Evolutionary conservation across 1,140 invertebrate genomes (phyloP).

Genomic region (Lepidurus couesii): DNA sequence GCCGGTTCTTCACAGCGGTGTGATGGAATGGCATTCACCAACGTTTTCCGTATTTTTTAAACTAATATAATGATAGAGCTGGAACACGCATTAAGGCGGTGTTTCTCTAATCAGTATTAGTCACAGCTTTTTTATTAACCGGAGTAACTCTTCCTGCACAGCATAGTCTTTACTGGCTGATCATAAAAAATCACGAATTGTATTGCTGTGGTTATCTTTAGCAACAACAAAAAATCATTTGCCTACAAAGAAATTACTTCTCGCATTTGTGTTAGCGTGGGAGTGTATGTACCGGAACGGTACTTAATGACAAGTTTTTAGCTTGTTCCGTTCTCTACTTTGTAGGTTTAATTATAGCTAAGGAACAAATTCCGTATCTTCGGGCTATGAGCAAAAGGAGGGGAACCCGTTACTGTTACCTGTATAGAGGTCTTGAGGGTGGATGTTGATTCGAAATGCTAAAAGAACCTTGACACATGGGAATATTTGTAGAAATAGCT

Average conservation of each 20-base stretch:
- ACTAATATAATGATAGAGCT: neutral
- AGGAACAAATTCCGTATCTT: neutral
- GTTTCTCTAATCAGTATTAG: no score
- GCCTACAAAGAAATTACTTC: no score
- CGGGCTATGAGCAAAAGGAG: neutral
- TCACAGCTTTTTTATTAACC: no score
- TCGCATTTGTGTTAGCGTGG: neutral
- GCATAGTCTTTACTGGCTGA: no score
- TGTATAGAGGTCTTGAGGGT: neutral
- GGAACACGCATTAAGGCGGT: no score
- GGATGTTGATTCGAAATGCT: neutral
- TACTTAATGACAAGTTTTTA: neutral
- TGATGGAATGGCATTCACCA: neutral
- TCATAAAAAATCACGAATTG: no score
- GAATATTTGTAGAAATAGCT: neutral
- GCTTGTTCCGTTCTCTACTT: neutral
- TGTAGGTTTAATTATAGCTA: neutral
- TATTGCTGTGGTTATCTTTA: no score
- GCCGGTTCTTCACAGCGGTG: neutral
- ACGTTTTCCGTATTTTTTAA: neutral
- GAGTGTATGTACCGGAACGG: neutral
- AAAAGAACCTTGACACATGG: neutral
- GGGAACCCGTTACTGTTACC: neutral
- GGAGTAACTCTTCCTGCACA: no score
- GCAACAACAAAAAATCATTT: no score